Percentiles rank a stretch among this genome's conserved stretches.
These are phyloP conservation scores for Cygnus atratus DNA, from an alignment of 2,113 vertebrate species.

Conservation along the genomic window DNA sequence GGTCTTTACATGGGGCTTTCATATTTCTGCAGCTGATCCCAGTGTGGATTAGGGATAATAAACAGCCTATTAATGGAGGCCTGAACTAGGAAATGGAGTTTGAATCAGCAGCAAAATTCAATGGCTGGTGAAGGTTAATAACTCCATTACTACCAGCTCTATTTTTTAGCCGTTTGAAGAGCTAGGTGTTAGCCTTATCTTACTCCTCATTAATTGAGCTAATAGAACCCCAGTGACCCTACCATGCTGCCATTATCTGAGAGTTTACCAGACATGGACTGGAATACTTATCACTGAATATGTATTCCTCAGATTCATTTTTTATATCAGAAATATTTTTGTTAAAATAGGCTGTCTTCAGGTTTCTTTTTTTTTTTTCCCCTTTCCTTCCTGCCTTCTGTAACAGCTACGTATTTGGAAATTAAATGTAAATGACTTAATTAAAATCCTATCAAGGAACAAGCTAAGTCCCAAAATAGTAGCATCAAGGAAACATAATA, in stretches of 20 bases:
- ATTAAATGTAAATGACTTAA: constrained; percentile 63
- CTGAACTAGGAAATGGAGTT: constrained; percentile 81
- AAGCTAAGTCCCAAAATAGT: constrained; percentile 55
- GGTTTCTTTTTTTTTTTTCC: not conserved
- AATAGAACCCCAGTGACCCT: constrained; percentile 90
- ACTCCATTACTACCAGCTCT: constrained; percentile 97
- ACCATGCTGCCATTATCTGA: constrained; percentile 77
- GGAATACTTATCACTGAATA: constrained; percentile 84
- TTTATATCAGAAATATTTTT: constrained; percentile 29
- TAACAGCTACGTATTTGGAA: constrained; percentile 8
- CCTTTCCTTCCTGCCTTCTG: not conserved
- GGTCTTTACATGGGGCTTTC: constrained; percentile 66
- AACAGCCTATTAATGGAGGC: constrained; percentile 85
- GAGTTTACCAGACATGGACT: constrained; percentile 84
- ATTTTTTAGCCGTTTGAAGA: constrained; percentile 87
- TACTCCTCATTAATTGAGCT: constrained; percentile 99
- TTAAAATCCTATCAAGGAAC: constrained; percentile 60
- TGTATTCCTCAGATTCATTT: constrained; percentile 9
- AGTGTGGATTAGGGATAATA: constrained; percentile 81
- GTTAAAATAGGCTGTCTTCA: not conserved
- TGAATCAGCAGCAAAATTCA: constrained; percentile 71
- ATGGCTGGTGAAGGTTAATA: constrained; percentile 93
- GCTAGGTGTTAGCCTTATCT: constrained; percentile 89
- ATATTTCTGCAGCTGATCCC: constrained; percentile 74
- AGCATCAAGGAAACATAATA: constrained; percentile 26